phyloP scores from a whole-genome alignment of 2,113 vertebrate genomes.

The Holacanthus passer region DNA sequence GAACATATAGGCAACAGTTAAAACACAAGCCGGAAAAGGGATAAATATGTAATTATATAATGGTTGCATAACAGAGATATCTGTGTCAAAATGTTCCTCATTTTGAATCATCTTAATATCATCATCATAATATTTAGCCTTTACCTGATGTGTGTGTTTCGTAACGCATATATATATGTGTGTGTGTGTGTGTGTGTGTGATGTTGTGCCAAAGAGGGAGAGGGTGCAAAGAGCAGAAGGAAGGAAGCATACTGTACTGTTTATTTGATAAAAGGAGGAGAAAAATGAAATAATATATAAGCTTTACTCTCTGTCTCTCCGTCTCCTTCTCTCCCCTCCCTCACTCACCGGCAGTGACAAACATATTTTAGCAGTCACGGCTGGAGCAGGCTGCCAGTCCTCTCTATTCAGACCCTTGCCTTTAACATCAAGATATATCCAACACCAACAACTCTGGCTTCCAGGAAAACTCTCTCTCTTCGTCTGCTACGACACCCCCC shows the following conservation, averaged over 20 bases:
- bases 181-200: neutral
- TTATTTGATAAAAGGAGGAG: constrained; percentile 21
- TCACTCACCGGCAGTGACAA: constrained; percentile 75
- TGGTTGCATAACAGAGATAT: constrained; percentile 43
- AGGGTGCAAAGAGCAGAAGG: neutral
- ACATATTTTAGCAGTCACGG: constrained; percentile 84
- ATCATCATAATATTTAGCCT: neutral
- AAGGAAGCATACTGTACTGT: constrained; percentile 3
- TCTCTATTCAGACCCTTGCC: constrained; percentile 73
- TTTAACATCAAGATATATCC: constrained; percentile 73
- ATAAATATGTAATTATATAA: constrained; percentile 28
- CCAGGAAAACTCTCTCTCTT: constrained; percentile 79
- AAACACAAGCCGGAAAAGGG: constrained; percentile 4
- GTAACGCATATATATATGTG: neutral
- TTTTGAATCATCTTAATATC: constrained; percentile 6
- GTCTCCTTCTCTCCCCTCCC: constrained; percentile 68
- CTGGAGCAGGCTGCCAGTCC: constrained; percentile 71
- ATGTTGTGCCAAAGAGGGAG: neutral
- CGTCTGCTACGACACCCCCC: constrained; percentile 61
- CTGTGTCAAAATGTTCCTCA: constrained; percentile 24
- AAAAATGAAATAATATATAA: constrained; percentile 49
- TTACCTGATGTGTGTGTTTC: neutral
- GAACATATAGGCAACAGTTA: neutral
- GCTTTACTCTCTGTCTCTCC: constrained; percentile 53
- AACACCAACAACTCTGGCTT: constrained; percentile 80